Evolutionary conservation across 2,113 vertebrate genomes (phyloP), one percentile per base, ranked within the genome.

Genomic region (Triplophysa rosa): DNA sequence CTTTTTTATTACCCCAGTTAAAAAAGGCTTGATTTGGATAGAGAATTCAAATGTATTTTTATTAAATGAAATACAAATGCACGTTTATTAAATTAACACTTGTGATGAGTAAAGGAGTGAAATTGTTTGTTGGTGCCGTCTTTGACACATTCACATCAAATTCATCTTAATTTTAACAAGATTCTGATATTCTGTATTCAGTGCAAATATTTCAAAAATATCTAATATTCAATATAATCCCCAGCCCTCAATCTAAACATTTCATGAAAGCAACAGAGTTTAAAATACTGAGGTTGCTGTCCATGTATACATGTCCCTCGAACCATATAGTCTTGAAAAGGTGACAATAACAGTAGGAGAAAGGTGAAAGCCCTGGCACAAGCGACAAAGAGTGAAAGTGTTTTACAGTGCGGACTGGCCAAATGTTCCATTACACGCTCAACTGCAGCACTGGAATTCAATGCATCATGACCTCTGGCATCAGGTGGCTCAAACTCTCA

Each of bases 351-450:
- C 4, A 54, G 21, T 42, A 26, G 29, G 13, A n/a, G 72, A 63
- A 2, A 64, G 40, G 23, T 63, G 29, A 21, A 64, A 42, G 59
- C 23, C 37, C 65, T 11, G 8, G 42, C 8, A 63, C 1, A 24
- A 47, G 45, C 72, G 42, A 7, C 42, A 45, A 45, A 33, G 64
- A 63, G 74, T 0, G 76, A 40, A 52, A 67, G 74, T 0, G 78
- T 77, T 61, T 4, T n/a, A 64, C 33, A 61, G 70, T 7, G 13
- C 42, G n/a, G 19, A 45, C 24, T 74, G 33, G 87, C 86, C 86
- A 88, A 90, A 75, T 78, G 77, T 69, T 82, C 81, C 87, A 89
- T 90, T 89, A 87, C 86, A 89, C 85, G 90, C 88, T 86, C 85
- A 87, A 66, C 82, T 92, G 90, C 83, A 87, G 61, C 79, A 66